Percentiles rank a stretch among this genome's conserved stretches.
These are phyloP conservation scores for Caradrina kadenii DNA, from an alignment of 2,888 invertebrate species.

Conservation along the genomic window DNA sequence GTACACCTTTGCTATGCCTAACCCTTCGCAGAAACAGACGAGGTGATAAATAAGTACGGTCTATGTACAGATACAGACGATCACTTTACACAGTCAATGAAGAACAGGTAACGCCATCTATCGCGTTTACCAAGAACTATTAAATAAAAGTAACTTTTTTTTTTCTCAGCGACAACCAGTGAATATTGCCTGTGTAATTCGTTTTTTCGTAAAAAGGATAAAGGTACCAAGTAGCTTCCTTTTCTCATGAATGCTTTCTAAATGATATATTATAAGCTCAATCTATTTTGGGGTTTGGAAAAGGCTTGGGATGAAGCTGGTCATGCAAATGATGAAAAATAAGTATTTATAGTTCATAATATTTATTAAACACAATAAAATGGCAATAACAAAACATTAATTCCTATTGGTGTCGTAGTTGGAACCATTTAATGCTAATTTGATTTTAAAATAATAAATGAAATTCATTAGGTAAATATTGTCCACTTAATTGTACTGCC, in stretches of 20 bases:
- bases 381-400: conserved; percentile 70
- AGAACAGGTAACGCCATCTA: conserved; percentile 37
- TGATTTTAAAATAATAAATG: conserved; percentile 40
- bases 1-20: too few relatives aligned
- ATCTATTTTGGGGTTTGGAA: neutral
- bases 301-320: neutral
- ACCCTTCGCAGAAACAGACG: too few relatives aligned
- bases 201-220: neutral
- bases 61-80: neutral
- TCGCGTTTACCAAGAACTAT: conserved; percentile 8
- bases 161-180: too few relatives aligned
- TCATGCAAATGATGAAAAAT: neutral
- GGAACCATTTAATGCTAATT: conserved; percentile 47
- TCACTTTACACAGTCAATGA: neutral
- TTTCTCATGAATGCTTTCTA: neutral
- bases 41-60: neutral
- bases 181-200: neutral
- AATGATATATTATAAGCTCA: neutral
- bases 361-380: conserved; percentile 68
- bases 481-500: conserved; percentile 14
- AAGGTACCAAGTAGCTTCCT: neutral
- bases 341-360: conserved; percentile 46
- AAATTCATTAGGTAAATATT: conserved; percentile 28
- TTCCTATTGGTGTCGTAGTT: conserved; percentile 55
- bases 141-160: neutral